A percentile compares a stretch with the other conserved stretches of the same genome.
Conservation (phyloP, 1,140 invertebrate species). For the Drosophila truncata region DNA sequence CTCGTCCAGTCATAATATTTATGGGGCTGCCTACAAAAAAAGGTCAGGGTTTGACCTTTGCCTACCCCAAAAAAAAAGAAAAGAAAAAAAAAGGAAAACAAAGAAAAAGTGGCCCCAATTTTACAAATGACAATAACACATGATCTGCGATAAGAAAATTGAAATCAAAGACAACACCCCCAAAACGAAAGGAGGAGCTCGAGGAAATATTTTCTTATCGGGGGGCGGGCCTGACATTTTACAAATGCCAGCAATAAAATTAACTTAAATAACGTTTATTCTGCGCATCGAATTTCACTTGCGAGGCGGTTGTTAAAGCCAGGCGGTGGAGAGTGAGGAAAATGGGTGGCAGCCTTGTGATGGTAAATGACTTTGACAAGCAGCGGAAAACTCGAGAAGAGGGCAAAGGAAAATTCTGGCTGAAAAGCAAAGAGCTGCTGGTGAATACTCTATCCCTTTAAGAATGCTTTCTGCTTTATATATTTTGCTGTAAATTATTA, state of each 20-base stretch:
- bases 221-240: constrained; percentile 52
- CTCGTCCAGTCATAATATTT: constrained; percentile 56
- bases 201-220: constrained; percentile 4
- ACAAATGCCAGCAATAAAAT: constrained; percentile 73
- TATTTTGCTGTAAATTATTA: background rate
- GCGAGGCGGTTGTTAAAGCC: constrained; percentile 11
- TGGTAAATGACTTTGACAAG: constrained; percentile 46
- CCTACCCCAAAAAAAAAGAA: constrained; percentile 24
- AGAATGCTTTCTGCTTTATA: accelerated
- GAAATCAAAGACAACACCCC: constrained; percentile 44
- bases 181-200: constrained; percentile 1
- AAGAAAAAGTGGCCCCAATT: constrained; percentile 28
- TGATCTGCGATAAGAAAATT: constrained; percentile 51
- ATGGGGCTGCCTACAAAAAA: constrained; percentile 31
- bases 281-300: constrained; percentile 56
- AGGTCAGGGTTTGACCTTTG: constrained; percentile 54
- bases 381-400: constrained; percentile 13
- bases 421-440: too few species aligned
- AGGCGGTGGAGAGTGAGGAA: background rate
- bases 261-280: constrained; percentile 67
- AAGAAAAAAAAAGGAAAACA: background rate
- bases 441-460: background rate
- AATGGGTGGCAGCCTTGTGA: constrained; percentile 19
- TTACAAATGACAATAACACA: constrained; percentile 56
- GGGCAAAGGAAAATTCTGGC: background rate